Conservation (phyloP, 2,888 invertebrate species). For the Agonopterix subpropinquella region DNA sequence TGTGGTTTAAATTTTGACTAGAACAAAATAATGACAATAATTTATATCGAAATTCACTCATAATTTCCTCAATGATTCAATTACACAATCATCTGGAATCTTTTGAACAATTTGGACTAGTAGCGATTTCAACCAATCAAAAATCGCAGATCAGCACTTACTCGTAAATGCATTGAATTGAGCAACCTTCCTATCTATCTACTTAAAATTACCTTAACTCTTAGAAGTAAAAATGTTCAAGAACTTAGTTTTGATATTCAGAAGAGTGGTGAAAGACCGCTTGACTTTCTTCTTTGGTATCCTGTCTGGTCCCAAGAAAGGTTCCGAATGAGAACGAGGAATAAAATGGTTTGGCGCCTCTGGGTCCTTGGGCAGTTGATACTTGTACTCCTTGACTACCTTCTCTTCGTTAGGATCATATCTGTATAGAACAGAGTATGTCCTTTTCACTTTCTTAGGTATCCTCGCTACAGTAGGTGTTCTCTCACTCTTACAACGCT, state of each 20-base stretch:
- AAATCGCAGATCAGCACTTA: neutral
- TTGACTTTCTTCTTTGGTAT: constrained; percentile 65
- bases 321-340: constrained; percentile 59
- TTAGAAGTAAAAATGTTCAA: constrained; percentile 63
- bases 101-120: neutral
- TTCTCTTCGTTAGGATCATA: constrained; percentile 64
- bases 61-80: too few relatives aligned
- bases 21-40: too few relatives aligned
- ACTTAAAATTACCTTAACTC: constrained; percentile 37
- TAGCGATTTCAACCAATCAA: constrained; percentile 1
- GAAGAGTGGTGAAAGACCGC: constrained; percentile 61
- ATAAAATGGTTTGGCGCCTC: constrained; percentile 24
- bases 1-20: too few relatives aligned
- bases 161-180: constrained; percentile 62
- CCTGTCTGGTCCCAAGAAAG: constrained; percentile 50
- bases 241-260: constrained; percentile 66
- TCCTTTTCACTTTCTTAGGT: constrained; percentile 62
- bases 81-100: neutral
- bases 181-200: constrained; percentile 46
- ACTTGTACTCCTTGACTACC: constrained; percentile 67
- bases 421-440: constrained; percentile 64
- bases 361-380: constrained; percentile 47
- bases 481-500: constrained; percentile 66
- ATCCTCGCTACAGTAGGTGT: constrained; percentile 41
- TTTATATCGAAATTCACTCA: too few relatives aligned